Conservation (phyloP, 2,888 invertebrate genomes). For the Cerastis leucographa region DNA sequence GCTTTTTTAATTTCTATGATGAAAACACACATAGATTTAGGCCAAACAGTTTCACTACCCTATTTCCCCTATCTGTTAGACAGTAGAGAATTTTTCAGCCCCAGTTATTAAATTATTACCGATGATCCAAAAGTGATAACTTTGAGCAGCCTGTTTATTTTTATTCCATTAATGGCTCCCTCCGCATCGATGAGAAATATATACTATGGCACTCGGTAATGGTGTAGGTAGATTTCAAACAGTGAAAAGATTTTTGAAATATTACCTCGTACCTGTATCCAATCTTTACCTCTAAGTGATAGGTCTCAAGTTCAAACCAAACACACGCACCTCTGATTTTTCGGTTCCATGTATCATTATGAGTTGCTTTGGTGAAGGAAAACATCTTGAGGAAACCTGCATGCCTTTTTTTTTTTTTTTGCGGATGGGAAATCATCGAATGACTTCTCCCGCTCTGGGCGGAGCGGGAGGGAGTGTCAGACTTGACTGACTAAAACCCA, state of each 20-base stretch:
- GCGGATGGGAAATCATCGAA: no score
- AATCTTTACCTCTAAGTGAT: neutral
- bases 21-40: neutral
- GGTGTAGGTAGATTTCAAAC: neutral
- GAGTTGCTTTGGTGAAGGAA: no score
- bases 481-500: no score
- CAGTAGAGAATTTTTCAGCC: neutral
- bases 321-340: no score
- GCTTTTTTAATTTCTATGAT: neutral
- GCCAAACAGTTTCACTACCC: neutral
- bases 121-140: neutral
- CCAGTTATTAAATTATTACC: neutral
- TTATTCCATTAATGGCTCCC: neutral
- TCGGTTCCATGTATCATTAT: no score
- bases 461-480: no score
- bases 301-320: no score
- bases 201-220: neutral
- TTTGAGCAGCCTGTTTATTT: conserved; percentile 5
- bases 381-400: no score
- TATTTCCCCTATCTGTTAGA: neutral
- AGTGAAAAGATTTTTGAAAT: neutral
- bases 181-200: neutral
- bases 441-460: no score
- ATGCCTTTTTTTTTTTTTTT: no score
- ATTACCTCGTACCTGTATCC: neutral